A percentile compares a stretch with the other conserved stretches of the same genome.
These are phyloP conservation scores for Echinarachnius parma DNA, from an alignment of 53 echinoderm and acorn worm species.

Conservation along the genomic window DNA sequence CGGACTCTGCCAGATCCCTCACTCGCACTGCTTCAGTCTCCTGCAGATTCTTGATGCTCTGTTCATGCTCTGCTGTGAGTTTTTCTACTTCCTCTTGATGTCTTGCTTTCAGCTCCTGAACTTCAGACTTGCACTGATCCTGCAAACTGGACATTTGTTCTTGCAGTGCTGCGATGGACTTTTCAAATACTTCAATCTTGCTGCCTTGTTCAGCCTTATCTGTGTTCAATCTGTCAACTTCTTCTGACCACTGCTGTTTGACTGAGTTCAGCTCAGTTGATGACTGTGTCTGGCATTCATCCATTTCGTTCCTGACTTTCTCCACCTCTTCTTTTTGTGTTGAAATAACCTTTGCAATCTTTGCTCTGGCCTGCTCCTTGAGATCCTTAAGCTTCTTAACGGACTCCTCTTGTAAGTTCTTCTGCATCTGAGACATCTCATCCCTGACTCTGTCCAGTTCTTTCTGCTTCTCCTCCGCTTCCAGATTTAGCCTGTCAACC, in stretches of 20 bases:
- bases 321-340: conserved; percentile 66
- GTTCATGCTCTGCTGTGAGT: conserved; percentile 58
- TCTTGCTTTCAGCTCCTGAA: conserved; percentile 43
- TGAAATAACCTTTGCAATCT: conserved; percentile 62
- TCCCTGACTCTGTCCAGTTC: conserved; percentile 26
- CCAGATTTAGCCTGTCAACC: conserved; percentile 64
- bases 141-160: conserved; percentile 8
- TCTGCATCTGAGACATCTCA: conserved; percentile 54
- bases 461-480: conserved; percentile 65
- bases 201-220: conserved; percentile 47
- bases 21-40: conserved; percentile 13
- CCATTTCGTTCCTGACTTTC: conserved; percentile 45
- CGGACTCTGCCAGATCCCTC: conserved; percentile 5
- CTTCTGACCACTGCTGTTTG: conserved; percentile 35
- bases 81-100: conserved; percentile 43
- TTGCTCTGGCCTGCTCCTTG: conserved; percentile 91
- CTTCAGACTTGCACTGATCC: conserved; percentile 14
- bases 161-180: conserved; percentile 19
- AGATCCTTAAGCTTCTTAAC: conserved; percentile 46
- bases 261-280: conserved; percentile 27
- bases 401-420: conserved; percentile 68
- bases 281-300: conserved; percentile 28
- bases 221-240: conserved; percentile 29
- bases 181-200: conserved; percentile 17
- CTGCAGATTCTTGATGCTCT: conserved; percentile 30